Evolutionary conservation across 2,113 vertebrate genomes (phyloP), one percentile per base, ranked within the genome.

Genomic region (Hiodon alosoides): DNA sequence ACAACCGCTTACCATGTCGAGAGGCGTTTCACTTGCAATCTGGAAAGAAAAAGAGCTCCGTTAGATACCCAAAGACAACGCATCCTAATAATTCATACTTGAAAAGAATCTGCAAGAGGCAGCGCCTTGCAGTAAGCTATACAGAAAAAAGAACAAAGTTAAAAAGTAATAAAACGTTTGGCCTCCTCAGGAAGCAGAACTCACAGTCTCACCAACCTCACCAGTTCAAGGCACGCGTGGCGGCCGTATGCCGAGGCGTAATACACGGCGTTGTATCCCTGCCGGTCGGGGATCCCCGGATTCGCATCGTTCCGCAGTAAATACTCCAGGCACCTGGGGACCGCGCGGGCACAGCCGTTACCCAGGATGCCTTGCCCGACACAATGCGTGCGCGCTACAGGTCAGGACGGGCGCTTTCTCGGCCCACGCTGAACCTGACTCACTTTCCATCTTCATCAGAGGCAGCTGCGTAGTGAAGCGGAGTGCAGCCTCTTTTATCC

Each of bases 21-120:
- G 88, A 69, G 97, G 96, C 0, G 96, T 98, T 94, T 98, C 96
- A 73, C 92, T 96, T 82, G 97, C 95, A 89, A 99, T 98, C 97
- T 99, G 91, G 14, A 76, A 91, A 90, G 81, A 87, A 73, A 87
- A 78, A 78, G 47, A 57, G 51, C 4, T 50, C 31, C 60, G 14
- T 46, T 71, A 4, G 67, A 8, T 31, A 31, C 31, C 2, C 31
- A 31, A 31, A 31, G 31, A 31, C 31, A 31, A 31, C 31, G 31
- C 31, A 31, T 31, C 31, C 31, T 31, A 31, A 31, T 31, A 31
- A 31, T 31, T 31, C 31, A 31, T 31, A 31, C 31, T 31, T 31
- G 31, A 31, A 31, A 31, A 31, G 31, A 31, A 31, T 31, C 31
- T 31, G 31, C 31, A 31, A 31, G 31, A 31, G 31, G 31, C 31